Base-by-base conservation (phyloP, 2,888 invertebrate species). In the Phengaris alcon region DNA sequence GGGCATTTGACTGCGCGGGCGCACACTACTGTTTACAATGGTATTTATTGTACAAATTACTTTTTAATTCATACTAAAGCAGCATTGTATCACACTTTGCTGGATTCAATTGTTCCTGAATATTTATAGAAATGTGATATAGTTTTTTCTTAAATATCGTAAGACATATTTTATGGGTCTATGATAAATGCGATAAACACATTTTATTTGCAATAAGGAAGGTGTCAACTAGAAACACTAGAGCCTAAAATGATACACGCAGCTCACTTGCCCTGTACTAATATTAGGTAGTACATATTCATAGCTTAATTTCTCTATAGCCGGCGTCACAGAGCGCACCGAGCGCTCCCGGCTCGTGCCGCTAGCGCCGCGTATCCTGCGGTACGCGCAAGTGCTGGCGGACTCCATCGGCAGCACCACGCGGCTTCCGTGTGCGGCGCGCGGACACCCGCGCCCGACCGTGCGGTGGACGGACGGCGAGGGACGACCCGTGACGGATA, bases 341-440 rank as follows among this genome's bases (percentile, higher is more conserved):
- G 91, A 91, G 74, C 94, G 94, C 2, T 84, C 87, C 1, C 91
- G 92, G 44, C 86, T 91, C 0, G 88, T 88, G 0, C 93, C 94
- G 0, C 86, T 92, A 0, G 87, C 89, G 70, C 95, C 95, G 0
- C 91, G 89, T 15, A 94, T 95, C 70, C 87, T 94, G 3, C 92
- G 94, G 44, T 93, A 90, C 35, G 95, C 95, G 82, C 93, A 93
- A 57, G 90, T 94, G 68, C 90, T 94, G 76, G 88, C 95, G 78
- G 95, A 95, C 82, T 85, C 88, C 55, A 94, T 95, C 13, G 97
- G 96, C 8, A 94, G 91, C 70, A 95, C 94, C 78, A 91, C 96
- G 0, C 90, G 95, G 48, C 88, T 97, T 64, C 97, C 97, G 0
- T 97, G 97, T 88, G 94, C 94, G 75, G 95, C 94, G 6, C 85